Evolutionary conservation across 2,888 invertebrate genomes (phyloP), one percentile per base, ranked within the genome.

Genomic region (Baronia brevicornis): DNA sequence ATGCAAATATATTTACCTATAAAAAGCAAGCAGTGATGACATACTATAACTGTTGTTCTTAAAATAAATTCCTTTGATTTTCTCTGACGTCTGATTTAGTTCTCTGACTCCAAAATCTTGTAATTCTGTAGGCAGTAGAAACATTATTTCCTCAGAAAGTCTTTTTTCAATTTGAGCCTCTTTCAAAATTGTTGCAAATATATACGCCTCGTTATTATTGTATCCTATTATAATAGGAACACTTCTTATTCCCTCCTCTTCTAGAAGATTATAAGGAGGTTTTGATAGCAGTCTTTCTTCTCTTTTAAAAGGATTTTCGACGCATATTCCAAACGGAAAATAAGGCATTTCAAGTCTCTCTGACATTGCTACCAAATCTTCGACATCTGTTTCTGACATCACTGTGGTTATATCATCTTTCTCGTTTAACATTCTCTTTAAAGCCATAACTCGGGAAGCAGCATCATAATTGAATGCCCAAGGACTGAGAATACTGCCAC

Each of bases 401-500:
- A 33, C 33, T 4, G 41, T 33, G 1, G 38, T 34, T 3, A 40
- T 25, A 10, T 59, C 51, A 2, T 57, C 50, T 5, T 19, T 39
- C 5, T 45, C 39, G 7, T 53, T 51, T 1, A 61, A 36, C 18
- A 42, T 43, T 18, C 43, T 46, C 3, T 39, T 54, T 1, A 82
- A 39, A 15, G 43, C 35, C 1, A 34, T 43, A 0, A 68, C 72
- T 39, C 80, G 50, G 13, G 61, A 56, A 32, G 50, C 54, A 3
- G 79, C 69, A 19, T 84, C 73, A 19, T 72, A 74, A 37, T 78
- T 77, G 33, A 77, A 79, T 8, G 71, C 60, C 75, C 70, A 79
- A 0, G 82, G 79, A 10, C 73, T 68, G 10, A 82, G 39, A 2
- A 66, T 43, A 14, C 65, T 77, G 3, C 82, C 84, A 39, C 84